Conservation (phyloP, 1,140 invertebrate species). For the Drosophila persimilis region DNA sequence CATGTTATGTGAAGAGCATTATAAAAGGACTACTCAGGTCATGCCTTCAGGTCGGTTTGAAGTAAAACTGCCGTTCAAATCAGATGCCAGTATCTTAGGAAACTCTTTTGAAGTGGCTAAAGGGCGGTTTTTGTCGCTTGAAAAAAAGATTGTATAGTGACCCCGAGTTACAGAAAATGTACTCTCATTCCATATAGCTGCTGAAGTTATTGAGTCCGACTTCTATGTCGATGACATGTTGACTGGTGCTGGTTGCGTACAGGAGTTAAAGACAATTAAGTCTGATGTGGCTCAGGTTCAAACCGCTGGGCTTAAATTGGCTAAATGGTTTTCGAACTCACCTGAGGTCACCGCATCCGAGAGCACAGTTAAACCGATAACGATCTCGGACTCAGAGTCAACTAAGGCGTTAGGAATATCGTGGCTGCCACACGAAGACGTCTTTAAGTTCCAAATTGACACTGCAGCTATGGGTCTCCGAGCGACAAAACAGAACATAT, state of each 20-base stretch:
- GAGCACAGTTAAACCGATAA: background rate
- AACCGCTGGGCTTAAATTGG: too few relatives aligned
- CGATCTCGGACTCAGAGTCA: slow-evolving; percentile 3
- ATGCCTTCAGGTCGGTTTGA: background rate
- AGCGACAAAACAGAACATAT: slow-evolving; percentile 9
- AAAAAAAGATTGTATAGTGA: background rate
- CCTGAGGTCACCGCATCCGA: background rate
- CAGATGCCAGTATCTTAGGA: background rate
- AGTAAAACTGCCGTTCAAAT: background rate
- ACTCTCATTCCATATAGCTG: too few relatives aligned
- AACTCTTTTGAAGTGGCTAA: background rate
- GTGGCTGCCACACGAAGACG: background rate
- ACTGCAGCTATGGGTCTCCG: background rate
- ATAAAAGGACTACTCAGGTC: too few relatives aligned
- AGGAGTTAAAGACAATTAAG: too few relatives aligned
- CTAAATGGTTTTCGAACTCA: background rate
- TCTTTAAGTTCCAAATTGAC: background rate
- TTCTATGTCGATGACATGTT: too few relatives aligned
- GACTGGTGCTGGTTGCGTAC: too few relatives aligned
- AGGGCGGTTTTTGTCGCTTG: background rate
- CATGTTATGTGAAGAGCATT: too few relatives aligned
- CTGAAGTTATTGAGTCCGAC: too few relatives aligned
- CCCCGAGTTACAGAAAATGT: background rate
- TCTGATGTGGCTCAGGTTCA: too few relatives aligned
- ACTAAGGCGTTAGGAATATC: background rate